Percentiles rank a stretch among this genome's conserved stretches.
These are phyloP conservation scores for Copidosoma aretas DNA, from an alignment of 2,888 invertebrate species.

Conservation along the genomic window DNA sequence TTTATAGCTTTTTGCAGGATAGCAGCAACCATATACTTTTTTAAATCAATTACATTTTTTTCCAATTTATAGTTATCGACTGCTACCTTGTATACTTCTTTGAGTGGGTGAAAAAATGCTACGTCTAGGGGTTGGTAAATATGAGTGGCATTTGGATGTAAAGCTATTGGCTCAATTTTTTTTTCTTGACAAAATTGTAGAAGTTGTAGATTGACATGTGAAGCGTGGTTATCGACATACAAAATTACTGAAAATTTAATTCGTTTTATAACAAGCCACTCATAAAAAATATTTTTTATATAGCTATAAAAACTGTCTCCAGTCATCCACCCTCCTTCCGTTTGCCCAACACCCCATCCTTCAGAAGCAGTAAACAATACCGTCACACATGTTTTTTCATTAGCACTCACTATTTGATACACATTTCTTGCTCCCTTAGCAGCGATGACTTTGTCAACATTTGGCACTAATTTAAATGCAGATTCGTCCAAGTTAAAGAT, in stretches of 20 bases:
- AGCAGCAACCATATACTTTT: constrained; percentile 13
- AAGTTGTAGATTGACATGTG: constrained; percentile 44
- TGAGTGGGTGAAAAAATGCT: constrained; percentile 19
- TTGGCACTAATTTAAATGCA: constrained; percentile 47
- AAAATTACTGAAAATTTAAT: constrained; percentile 42
- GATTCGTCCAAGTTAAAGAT: constrained; percentile 46
- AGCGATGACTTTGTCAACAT: constrained; percentile 47
- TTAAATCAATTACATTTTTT: constrained; percentile 12
- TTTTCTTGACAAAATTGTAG: constrained; percentile 43
- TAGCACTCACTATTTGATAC: constrained; percentile 45
- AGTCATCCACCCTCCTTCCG: constrained; percentile 48
- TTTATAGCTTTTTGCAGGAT: constrained; percentile 1
- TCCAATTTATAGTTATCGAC: not conserved
- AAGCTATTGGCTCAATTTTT: constrained; percentile 13
- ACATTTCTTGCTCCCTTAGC: constrained; percentile 48
- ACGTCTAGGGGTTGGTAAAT: constrained; percentile 21
- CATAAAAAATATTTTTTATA: constrained; percentile 41
- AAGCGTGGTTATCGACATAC: constrained; percentile 44
- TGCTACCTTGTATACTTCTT: constrained; percentile 16
- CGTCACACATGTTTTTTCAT: constrained; percentile 51
- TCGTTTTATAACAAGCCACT: constrained; percentile 11
- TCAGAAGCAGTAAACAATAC: constrained; percentile 47
- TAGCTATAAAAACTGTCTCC: constrained; percentile 45
- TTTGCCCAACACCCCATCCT: constrained; percentile 39
- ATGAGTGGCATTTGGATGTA: constrained; percentile 23